A percentile compares a stretch with the other conserved stretches of the same genome.
Evolutionary conservation across 2,888 invertebrate genomes (phyloP).

Genomic region (Drosophila tanythrix): DNA sequence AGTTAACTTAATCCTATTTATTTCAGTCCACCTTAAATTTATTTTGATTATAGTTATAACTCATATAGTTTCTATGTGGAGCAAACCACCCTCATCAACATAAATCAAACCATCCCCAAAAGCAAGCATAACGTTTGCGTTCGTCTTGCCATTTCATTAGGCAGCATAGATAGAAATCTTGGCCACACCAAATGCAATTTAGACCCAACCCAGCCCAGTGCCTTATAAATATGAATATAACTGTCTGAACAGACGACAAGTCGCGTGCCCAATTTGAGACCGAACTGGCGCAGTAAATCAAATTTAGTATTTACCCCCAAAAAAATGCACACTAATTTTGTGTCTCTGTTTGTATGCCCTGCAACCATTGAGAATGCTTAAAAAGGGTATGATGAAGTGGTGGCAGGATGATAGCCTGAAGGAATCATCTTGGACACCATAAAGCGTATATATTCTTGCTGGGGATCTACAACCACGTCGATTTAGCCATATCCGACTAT

Average conservation of each 20-base stretch:
- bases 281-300: constrained; percentile 43
- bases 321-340: constrained; percentile 41
- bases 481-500: not conserved
- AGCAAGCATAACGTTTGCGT: not conserved
- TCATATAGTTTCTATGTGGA: not conserved
- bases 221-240: constrained; percentile 4
- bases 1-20: not conserved
- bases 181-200: constrained; percentile 25
- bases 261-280: constrained; percentile 36
- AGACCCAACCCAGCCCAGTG: constrained; percentile 19
- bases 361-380: not conserved
- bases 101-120: constrained; percentile 20
- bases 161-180: constrained; percentile 50
- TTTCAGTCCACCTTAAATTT: not conserved
- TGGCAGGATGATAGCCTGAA: not conserved
- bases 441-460: not conserved
- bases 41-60: not conserved
- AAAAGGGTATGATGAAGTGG: not conserved
- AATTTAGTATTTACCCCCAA: constrained; percentile 45
- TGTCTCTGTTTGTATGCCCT: constrained; percentile 1
- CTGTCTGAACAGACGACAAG: constrained; percentile 24
- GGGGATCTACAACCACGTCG: not conserved
- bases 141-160: constrained; percentile 32
- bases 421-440: not conserved
- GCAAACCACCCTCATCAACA: constrained; percentile 25